These are phyloP conservation scores for Unio delphinus DNA, from an alignment of 2,888 invertebrate species.

Conservation along the genomic window DNA sequence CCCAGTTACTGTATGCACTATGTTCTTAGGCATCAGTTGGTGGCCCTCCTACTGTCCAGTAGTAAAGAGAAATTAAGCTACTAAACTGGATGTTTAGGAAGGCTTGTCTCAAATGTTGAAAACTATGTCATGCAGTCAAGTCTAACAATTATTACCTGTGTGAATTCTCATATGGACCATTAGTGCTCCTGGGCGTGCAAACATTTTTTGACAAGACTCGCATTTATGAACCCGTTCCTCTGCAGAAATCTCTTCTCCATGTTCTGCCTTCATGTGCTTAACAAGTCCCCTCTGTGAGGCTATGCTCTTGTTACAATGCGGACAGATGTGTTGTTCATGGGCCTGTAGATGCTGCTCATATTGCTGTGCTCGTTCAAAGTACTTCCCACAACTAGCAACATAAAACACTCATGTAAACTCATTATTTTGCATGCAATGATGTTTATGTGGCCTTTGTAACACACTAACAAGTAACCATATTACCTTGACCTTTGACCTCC, in stretches of 20 bases:
- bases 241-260: conserved; percentile 7
- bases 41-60: too few relatives aligned
- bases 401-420: too few relatives aligned
- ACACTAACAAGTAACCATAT: too few relatives aligned
- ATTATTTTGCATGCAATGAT: too few relatives aligned
- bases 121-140: neutral
- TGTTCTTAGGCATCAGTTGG: too few relatives aligned
- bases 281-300: conserved; percentile 2
- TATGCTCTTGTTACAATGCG: conserved; percentile 9
- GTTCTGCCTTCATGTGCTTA: conserved; percentile 3
- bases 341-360: conserved; percentile 58
- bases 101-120: neutral
- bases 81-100: too few relatives aligned
- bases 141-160: conserved; percentile 34
- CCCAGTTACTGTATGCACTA: too few relatives aligned
- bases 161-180: conserved; percentile 47
- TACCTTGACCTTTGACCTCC: too few relatives aligned
- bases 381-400: conserved; percentile 38
- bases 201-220: conserved; percentile 49
- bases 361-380: conserved; percentile 61
- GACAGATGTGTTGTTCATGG: conserved; percentile 16
- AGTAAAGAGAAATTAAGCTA: too few relatives aligned
- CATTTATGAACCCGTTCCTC: conserved; percentile 50
- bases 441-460: too few relatives aligned
- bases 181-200: conserved; percentile 46